phyloP scores from a whole-genome alignment of 2,113 vertebrate genomes.

The Alosa alosa region DNA sequence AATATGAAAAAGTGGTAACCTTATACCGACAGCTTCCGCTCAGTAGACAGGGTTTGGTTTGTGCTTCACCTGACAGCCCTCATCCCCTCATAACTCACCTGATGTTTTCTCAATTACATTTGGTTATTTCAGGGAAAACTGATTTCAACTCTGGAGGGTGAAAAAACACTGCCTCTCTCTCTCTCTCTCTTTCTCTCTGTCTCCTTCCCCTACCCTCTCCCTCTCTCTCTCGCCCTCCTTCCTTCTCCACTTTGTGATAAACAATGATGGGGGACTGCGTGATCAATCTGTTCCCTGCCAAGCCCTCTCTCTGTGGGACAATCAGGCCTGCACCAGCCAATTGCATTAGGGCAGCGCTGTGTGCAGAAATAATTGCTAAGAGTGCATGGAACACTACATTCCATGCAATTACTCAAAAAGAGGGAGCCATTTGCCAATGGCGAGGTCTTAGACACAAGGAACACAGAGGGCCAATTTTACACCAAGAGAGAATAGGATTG shows the following conservation, averaged over 20 bases:
- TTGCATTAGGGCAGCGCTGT: conserved; percentile 40
- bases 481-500: not conserved
- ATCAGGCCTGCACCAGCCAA: conserved; percentile 42
- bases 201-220: not conserved
- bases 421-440: conserved; percentile 19
- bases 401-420: conserved; percentile 53
- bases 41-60: not conserved
- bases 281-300: conserved; percentile 53
- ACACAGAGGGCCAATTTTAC: conserved; percentile 27
- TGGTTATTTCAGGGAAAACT: conserved; percentile 19
- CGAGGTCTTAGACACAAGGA: conserved; percentile 20
- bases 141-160: conserved; percentile 3
- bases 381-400: conserved; percentile 46
- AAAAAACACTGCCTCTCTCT: not conserved
- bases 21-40: not conserved
- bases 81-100: not conserved
- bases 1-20: not conserved
- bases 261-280: conserved; percentile 34
- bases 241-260: conserved; percentile 31
- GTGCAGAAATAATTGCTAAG: conserved; percentile 48
- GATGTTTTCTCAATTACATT: conserved; percentile 16
- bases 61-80: not conserved
- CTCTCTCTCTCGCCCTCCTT: not conserved
- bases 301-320: conserved; percentile 46
- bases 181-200: conserved; percentile 25